A percentile compares a stretch with the other conserved stretches of the same genome.
Conservation (phyloP, 2,113 vertebrate species). For the Gnathonemus echidnorhynchus region DNA sequence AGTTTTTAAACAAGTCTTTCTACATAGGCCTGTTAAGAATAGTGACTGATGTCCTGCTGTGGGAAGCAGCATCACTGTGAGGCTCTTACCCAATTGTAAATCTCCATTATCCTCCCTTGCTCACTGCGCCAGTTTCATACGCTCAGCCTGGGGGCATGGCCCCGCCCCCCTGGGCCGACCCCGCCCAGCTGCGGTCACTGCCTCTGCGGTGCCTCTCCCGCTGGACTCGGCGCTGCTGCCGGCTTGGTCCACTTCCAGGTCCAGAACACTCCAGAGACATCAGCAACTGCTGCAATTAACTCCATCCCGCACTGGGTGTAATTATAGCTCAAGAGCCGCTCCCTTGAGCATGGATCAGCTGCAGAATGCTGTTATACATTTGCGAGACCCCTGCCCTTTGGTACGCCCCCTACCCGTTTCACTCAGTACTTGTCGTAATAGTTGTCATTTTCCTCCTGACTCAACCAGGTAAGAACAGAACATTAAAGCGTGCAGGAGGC, state of each 20-base stretch:
- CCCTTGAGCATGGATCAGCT: not conserved
- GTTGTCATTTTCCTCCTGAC: not conserved
- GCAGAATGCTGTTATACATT: not conserved
- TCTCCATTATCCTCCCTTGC: not conserved
- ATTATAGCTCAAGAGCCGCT: not conserved
- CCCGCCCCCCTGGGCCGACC: not conserved
- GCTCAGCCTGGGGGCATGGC: not conserved
- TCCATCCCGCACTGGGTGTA: not conserved
- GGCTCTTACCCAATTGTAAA: not conserved
- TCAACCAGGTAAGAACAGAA: not conserved
- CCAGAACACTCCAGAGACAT: conserved; percentile 36
- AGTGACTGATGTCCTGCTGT: not conserved
- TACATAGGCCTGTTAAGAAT: not conserved
- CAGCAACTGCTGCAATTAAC: conserved; percentile 27
- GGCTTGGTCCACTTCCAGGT: conserved; percentile 52
- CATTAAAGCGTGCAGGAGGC: not conserved
- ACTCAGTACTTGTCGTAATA: not conserved
- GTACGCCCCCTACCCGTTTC: not conserved
- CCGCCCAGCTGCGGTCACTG: not conserved
- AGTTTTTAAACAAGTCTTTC: not conserved
- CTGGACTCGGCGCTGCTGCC: conserved; percentile 24
- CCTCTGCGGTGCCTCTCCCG: not conserved
- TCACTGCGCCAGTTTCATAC: not conserved
- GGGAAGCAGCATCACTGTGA: not conserved
- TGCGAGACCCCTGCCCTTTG: not conserved